Evolutionary conservation across 2,113 vertebrate genomes (phyloP), one percentile per base, ranked within the genome.

Genomic region (Agelaius phoeniceus): DNA sequence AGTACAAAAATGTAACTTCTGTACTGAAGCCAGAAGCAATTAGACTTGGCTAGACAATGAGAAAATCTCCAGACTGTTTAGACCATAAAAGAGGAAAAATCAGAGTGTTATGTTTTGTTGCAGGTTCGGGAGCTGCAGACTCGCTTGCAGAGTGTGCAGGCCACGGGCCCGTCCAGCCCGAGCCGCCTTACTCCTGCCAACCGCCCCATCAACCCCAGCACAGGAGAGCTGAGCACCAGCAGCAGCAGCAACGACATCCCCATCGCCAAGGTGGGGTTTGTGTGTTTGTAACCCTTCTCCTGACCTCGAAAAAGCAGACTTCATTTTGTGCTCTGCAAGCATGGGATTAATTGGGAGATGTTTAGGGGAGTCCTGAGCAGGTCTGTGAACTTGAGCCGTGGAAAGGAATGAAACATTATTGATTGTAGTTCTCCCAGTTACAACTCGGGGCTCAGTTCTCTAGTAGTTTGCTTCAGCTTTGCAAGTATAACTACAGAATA

Each of bases 211-310:
- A 99, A 99, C 94, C 99, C 98, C 81, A 99, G 98, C 97, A 99
- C 99, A 0, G 99, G 98, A 62, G 98, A 99, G 86, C 98, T 99
- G 72, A 99, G 99, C 96, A 99, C 99, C 7, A 99, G 98, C 97
- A 99, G 98, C 96, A 99, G 98, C 93, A 99, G 98, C 97, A 99
- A 99, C 9, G 98, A 99, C 94, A 97, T 99, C 78, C 98, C 99
- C n/a, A 98, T 99, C 3, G 98, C 99, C 91, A 99, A 99, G 98
- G 98, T 98, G 93, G 97, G 93, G 19, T 48, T 12, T 39, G 15
- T 28, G 9, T 57, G 65, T 15, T 12, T 4, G 59, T 82, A 30
- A 37, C 5, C 4, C 24, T 58, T 52, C 41, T 86, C 22, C 3
- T 67, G 51, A 35, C 52, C 57, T 37, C 39, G 37, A 54, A 58